Base-by-base conservation (phyloP, 2,888 invertebrate genomes). In the Nomada ferruginata region DNA sequence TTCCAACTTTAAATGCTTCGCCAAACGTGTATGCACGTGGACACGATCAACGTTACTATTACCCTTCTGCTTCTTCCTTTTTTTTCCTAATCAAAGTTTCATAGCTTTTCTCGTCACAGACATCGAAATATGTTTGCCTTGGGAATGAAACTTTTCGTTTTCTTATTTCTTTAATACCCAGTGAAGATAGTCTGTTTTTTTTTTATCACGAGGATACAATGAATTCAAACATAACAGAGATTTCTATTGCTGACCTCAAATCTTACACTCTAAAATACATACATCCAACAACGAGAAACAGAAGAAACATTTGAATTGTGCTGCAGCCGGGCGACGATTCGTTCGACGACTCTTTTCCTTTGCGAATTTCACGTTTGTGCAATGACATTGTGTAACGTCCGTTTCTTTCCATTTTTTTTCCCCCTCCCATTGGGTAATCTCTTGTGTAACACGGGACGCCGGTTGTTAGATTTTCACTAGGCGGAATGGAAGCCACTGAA, bases 211-310 rank as follows among this genome's bases (percentile, higher is more conserved):
- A 64, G 57, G 64, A 69, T 77, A 77, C 71, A 73, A 79, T 78
- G 77, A 88, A 71, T 87, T 72, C 53, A 78, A 90, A 89, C 85
- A 85, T 85, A 91, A 91, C 90, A 87, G 84, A 83, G 85, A 84
- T 84, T 85, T 85, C 86, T 87, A 85, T 88, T 84, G 82, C 85
- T 86, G 85, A 87, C 85, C 36, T 71, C 87, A 85, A 89, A 84
- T 63, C 89, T 91, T 89, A 90, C 79, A 78, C 64, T 82, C 87
- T 80, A 80, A 69, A 89, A 90, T 75, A 89, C 89, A 90, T 75
- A 89, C 89, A 90, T 90, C 87, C 89, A 90, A 91, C 90, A 91
- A 91, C 83, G 87, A 91, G 83, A 90, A 90, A 90, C 85, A 85
- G 80, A 88, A 90, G 82, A 88, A 91, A 90, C 87, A 89, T 90